Percentiles rank a stretch among this genome's conserved stretches.
Evolutionary conservation across 2,113 vertebrate species (phyloP).

Genomic region (Leucoraja erinaceus): DNA sequence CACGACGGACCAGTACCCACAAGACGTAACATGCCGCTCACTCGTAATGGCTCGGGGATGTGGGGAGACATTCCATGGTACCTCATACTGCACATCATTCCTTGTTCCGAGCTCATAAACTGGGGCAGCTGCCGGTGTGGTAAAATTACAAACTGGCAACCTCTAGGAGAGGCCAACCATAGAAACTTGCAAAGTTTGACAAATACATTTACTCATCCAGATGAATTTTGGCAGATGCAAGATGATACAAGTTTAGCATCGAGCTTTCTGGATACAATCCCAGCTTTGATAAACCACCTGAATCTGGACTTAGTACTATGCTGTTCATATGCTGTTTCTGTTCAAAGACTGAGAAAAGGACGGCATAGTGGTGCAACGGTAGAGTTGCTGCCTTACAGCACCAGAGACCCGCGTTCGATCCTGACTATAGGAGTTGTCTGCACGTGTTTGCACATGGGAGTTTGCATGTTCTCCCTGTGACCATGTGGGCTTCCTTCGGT

Average conservation of each 20-base stretch:
- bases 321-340: background rate
- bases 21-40: slow-evolving; percentile 11
- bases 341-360: background rate
- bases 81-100: slow-evolving; percentile 36
- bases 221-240: slow-evolving; percentile 20
- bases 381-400: too few relatives aligned
- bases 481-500: too few relatives aligned
- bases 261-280: background rate
- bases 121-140: slow-evolving; percentile 34
- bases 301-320: background rate
- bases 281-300: background rate
- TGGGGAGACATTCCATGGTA: background rate
- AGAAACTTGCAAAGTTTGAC: slow-evolving; percentile 14
- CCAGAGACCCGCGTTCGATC: too few relatives aligned
- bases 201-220: background rate
- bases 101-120: slow-evolving; percentile 11
- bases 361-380: too few relatives aligned
- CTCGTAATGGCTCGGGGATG: background rate
- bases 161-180: slow-evolving; percentile 9
- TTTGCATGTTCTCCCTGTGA: too few relatives aligned
- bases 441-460: too few relatives aligned
- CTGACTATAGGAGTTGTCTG: too few relatives aligned
- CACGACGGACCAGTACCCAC: background rate
- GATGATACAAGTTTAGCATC: slow-evolving; percentile 28
- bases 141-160: slow-evolving; percentile 31